phyloP scores from a whole-genome alignment of 2,888 invertebrate genomes.

The Coecobrya sp. region DNA sequence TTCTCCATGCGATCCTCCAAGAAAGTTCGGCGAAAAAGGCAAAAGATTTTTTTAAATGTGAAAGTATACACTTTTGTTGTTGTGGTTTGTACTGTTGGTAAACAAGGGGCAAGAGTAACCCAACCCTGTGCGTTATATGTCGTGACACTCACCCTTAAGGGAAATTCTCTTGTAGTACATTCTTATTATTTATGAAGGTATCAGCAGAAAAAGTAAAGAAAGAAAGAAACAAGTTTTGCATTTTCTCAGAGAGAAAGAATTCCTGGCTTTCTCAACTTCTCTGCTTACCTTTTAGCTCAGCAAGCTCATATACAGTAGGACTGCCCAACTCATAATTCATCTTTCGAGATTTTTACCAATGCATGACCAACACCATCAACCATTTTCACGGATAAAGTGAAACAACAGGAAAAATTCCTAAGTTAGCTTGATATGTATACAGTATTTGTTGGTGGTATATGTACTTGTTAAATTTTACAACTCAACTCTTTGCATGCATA shows the following conservation, averaged over 20 bases:
- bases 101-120: constrained; percentile 23
- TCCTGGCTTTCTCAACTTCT: constrained; percentile 59
- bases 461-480: not conserved
- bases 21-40: constrained; percentile 39
- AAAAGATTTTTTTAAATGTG: constrained; percentile 11
- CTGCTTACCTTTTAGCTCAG: constrained; percentile 82
- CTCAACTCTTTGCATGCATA: not conserved
- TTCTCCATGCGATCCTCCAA: constrained; percentile 19
- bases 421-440: not conserved
- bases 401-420: constrained; percentile 38
- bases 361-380: constrained; percentile 48
- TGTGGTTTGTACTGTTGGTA: constrained; percentile 34
- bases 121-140: not conserved
- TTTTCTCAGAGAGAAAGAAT: constrained; percentile 55
- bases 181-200: constrained; percentile 55
- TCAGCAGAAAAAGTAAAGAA: constrained; percentile 68
- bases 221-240: constrained; percentile 70
- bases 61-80: constrained; percentile 37
- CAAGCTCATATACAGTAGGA: constrained; percentile 46
- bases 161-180: constrained; percentile 22
- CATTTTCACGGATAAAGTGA: constrained; percentile 54
- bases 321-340: constrained; percentile 77
- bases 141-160: constrained; percentile 66
- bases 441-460: constrained; percentile 3
- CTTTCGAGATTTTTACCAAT: constrained; percentile 66